Base-by-base conservation (phyloP, 2,113 vertebrate genomes). In the Columba livia region DNA sequence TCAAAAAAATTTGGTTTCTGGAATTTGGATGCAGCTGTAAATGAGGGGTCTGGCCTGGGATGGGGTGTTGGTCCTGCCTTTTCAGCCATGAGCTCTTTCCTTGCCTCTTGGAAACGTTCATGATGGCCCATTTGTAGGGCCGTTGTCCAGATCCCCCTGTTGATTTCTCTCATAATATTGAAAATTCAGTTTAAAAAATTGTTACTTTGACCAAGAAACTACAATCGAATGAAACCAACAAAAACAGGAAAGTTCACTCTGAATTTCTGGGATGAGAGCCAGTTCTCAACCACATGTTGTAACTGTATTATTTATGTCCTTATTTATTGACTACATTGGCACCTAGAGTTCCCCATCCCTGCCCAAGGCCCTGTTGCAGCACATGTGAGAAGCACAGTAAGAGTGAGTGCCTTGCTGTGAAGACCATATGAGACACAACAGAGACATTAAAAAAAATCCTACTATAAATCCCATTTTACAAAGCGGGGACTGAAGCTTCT, bases 291-390 rank as follows among this genome's bases (percentile, higher is more conserved):
- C 86, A 79, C 90, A 71, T 88, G 91, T 78, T 94, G 32, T 85
- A 88, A 70, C 51, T 85, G 60, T 73, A 53, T 96, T 97, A 96
- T 96, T 96, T 96, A 96, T 93, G 83, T 94, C 58, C 73, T 85
- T 95, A 94, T 95, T 94, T 96, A 95, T 92, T 96, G 94, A 51
- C 93, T 96, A n/a, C 89, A 77, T 85, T 97, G 93, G 94, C 96
- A 97, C 90, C 93, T 87, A 62, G 77, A 58, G 50, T 50, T 91
- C 57, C 61, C 61, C 73, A 84, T 90, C 72, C 74, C 31, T 2
- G 93, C 57, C 82, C 79, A 65, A 78, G 83, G 53, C 61, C 72
- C 85, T 36, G 28, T 32, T 86, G 65, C 73, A 61, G 21, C 29
- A 31, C 56, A 44, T 53, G 32, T 25, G 29, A 88, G 69, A 57